Evolutionary conservation across 37 sponge, comb jelly and placozoan species (phyloP), one percentile per base, ranked within the genome.

Genomic region (Cladorhizidae sp.): DNA sequence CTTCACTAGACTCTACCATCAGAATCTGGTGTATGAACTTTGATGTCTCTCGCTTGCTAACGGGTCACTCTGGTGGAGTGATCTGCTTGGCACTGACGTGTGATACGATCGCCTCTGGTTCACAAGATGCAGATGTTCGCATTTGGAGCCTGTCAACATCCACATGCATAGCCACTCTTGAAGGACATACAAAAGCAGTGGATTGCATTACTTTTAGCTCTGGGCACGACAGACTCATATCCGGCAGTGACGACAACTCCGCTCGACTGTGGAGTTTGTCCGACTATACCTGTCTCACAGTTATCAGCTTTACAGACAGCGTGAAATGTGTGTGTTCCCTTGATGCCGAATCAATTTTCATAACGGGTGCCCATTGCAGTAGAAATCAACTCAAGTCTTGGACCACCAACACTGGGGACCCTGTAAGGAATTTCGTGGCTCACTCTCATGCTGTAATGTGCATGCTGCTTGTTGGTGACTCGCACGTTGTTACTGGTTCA

Each of bases 371-470:
- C 26, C 88, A 87, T 51, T 87, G 81, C 37, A 40, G 69, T 49
- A 9, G 57, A 3, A 64, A 75, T 38, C 88, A 87, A 63, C 64
- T 87, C 0, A 74, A 26, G 42, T 32, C 75, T 9, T 87, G 82
- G 82, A 80, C 36, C 42, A 55, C 40, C 0, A 29, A 11, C 28
- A 69, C 82, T 21, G 82, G 88, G 31, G 63, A 74, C 22, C 41
- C 40, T 40, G 54, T 68, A 3, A 11, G 17, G 15, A 39, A 65
- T 17, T 87, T 56, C 49, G 21, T 28, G 35, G 88, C 82, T 0
- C 88, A 87, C 43, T 74, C 82, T 15, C 88, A 87, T 87, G 88
- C 88, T 1, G 88, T 87, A 6, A 87, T 87, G 88, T 81, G 77
- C 41, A 59, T 87, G 77, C n/a, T 76, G 63, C 18, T 77, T 20